Percentiles rank a stretch among this genome's conserved stretches.
phyloP scores from a whole-genome alignment of 2,113 vertebrate species.

The Catagonus wagneri region DNA sequence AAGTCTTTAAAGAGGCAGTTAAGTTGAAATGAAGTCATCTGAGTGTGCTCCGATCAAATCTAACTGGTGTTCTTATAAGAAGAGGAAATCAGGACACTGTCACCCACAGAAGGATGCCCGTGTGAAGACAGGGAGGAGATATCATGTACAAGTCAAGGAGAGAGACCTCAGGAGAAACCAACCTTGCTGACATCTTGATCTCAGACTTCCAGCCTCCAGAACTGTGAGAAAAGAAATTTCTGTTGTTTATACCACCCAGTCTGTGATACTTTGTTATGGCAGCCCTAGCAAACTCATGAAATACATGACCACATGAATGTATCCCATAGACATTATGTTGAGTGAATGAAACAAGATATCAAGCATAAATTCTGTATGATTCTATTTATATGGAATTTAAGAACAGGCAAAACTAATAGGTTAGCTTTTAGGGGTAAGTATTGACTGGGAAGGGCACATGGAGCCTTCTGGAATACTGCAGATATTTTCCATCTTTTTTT shows the following conservation, averaged over 20 bases:
- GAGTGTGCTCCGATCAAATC: background rate
- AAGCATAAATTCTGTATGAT: background rate
- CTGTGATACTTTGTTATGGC: background rate
- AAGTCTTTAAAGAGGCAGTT: background rate
- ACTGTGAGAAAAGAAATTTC: background rate
- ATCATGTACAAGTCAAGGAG: background rate
- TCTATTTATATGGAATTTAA: constrained; percentile 20
- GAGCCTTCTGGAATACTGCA: background rate
- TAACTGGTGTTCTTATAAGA: background rate
- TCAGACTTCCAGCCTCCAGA: background rate
- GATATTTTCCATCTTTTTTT: constrained; percentile 20
- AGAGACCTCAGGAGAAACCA: background rate
- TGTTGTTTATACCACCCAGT: background rate
- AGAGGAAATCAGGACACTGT: background rate
- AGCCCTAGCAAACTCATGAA: background rate
- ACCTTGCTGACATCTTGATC: background rate
- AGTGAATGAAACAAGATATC: background rate
- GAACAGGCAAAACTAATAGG: background rate
- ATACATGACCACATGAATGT: background rate
- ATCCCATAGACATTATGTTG: background rate
- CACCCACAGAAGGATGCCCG: background rate
- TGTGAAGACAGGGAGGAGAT: background rate
- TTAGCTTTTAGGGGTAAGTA: background rate
- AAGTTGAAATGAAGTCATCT: background rate
- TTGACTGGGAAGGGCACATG: background rate